These are phyloP conservation scores for Drosophila fuyamai DNA, from an alignment of 1,140 invertebrate genomes.

Conservation along the genomic window DNA sequence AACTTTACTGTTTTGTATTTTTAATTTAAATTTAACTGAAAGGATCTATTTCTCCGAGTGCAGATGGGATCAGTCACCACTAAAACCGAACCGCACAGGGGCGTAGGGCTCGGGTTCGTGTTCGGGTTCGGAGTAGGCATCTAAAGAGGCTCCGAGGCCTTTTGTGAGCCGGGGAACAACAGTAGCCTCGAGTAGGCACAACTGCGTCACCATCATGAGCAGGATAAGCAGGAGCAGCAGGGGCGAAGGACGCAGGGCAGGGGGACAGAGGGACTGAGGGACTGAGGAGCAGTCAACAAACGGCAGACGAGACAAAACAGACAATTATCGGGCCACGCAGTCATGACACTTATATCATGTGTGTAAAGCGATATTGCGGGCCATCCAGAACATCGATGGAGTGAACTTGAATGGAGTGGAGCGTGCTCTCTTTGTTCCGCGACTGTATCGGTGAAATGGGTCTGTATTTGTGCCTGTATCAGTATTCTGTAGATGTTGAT, in stretches of 20 bases:
- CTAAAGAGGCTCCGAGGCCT: slow-evolving; percentile 28
- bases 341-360: slow-evolving; percentile 63
- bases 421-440: slow-evolving; percentile 43
- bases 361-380: slow-evolving; percentile 69
- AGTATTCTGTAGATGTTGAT: slow-evolving; percentile 14
- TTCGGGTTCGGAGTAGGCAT: neutral
- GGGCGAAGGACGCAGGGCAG: neutral
- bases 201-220: slow-evolving; percentile 33
- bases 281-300: slow-evolving; percentile 28
- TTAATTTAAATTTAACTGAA: too few species aligned
- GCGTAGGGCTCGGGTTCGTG: neutral
- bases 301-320: slow-evolving; percentile 59
- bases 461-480: slow-evolving; percentile 14
- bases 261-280: slow-evolving; percentile 20
- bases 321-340: slow-evolving; percentile 67
- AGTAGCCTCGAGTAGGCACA: slow-evolving; percentile 45
- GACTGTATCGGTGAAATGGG: slow-evolving; percentile 15
- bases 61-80: slow-evolving; percentile 39
- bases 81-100: slow-evolving; percentile 31
- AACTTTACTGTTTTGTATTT: too few species aligned
- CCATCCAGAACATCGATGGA: slow-evolving; percentile 43
- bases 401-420: slow-evolving; percentile 52
- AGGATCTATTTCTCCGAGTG: slow-evolving; percentile 7
- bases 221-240: slow-evolving; percentile 32
- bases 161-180: slow-evolving; percentile 40